Conservation (phyloP, 2,888 invertebrate genomes). For the Fragum sueziense region DNA sequence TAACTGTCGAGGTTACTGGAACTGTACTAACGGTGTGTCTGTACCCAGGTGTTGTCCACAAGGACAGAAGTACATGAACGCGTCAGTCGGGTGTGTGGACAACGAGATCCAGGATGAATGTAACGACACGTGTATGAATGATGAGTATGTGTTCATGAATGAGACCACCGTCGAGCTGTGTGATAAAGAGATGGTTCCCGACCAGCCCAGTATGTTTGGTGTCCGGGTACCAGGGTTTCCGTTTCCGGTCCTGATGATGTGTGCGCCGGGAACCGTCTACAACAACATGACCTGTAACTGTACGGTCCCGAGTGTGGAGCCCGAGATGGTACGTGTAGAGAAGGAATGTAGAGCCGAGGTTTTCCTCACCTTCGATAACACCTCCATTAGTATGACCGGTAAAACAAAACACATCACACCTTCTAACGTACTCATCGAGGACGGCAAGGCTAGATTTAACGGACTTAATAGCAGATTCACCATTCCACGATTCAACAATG, state of each 20-base stretch:
- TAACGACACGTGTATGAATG: background rate
- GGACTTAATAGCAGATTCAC: constrained; percentile 66
- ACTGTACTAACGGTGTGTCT: constrained; percentile 62
- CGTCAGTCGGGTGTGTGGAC: constrained; percentile 58
- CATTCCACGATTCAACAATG: constrained; percentile 72
- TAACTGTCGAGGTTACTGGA: constrained; percentile 70
- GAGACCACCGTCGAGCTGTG: constrained; percentile 36
- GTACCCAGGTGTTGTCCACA: constrained; percentile 65
- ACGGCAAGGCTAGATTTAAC: constrained; percentile 68
- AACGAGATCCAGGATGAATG: constrained; percentile 16
- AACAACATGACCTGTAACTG: constrained; percentile 50
- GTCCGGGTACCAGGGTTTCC: constrained; percentile 57
- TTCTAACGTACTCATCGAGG: constrained; percentile 63
- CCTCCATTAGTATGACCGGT: constrained; percentile 60
- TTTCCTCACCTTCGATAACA: constrained; percentile 60
- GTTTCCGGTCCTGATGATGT: constrained; percentile 42
- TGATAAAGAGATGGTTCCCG: constrained; percentile 58
- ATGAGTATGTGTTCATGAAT: constrained; percentile 18
- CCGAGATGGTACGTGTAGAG: background rate
- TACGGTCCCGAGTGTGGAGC: background rate
- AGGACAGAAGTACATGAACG: constrained; percentile 57
- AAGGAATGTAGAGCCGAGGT: constrained; percentile 49
- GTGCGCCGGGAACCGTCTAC: constrained; percentile 68
- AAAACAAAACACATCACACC: constrained; percentile 47
- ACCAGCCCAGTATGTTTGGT: constrained; percentile 54